A percentile compares a stretch with the other conserved stretches of the same genome.
Evolutionary conservation across 2,888 invertebrate genomes (phyloP).

Genomic region (Chrysopilus asiliformis): DNA sequence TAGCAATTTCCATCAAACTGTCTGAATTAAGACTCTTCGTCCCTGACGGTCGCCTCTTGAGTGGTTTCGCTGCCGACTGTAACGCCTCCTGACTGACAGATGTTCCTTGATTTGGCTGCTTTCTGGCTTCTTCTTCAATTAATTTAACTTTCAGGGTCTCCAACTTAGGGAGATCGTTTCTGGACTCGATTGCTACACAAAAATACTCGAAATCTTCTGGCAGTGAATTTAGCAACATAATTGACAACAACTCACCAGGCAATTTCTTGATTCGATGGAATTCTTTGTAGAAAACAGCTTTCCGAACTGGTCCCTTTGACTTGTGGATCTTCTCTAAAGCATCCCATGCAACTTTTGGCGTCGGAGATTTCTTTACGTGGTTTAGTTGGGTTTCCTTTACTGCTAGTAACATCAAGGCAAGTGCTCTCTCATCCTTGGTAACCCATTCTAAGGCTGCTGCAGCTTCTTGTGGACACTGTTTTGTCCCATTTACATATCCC

Average conservation of each 20-base stretch:
- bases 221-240: constrained; percentile 10
- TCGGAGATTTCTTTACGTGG: constrained; percentile 7
- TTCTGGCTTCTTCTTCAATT: neutral
- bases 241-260: constrained; percentile 6
- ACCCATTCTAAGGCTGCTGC: constrained; percentile 1
- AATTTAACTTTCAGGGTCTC: constrained; percentile 3
- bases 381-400: constrained; percentile 7
- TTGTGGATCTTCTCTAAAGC: constrained; percentile 5
- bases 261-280: constrained; percentile 8
- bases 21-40: too few species aligned
- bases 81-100: too few species aligned
- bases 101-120: too few species aligned
- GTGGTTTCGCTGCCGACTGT: too few species aligned
- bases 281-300: constrained; percentile 7
- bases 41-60: too few species aligned
- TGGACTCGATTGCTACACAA: constrained; percentile 7
- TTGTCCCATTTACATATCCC: constrained; percentile 5
- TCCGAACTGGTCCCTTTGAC: constrained; percentile 8
- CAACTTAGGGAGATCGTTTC: constrained; percentile 4
- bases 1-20: too few species aligned
- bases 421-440: constrained; percentile 7
- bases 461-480: neutral
- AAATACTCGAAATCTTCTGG: constrained; percentile 9
- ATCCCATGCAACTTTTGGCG: constrained; percentile 6
- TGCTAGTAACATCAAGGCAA: constrained; percentile 7